A percentile compares a stretch with the other conserved stretches of the same genome.
Conservation (phyloP, 1,140 invertebrate genomes). For the Solen grandis region DNA sequence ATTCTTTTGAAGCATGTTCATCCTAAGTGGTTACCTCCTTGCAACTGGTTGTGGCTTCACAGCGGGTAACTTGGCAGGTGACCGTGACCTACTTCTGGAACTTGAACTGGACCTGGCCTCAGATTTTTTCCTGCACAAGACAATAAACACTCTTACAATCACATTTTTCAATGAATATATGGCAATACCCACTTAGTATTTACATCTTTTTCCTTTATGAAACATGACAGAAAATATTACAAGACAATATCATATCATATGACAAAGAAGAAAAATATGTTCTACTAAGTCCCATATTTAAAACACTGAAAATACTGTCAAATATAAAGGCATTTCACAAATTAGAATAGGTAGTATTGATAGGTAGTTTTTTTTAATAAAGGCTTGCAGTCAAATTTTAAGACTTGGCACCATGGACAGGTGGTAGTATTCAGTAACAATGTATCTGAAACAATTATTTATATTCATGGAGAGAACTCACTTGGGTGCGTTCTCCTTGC, state of each 20-base stretch:
- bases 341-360: neutral
- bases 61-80: neutral
- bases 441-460: neutral
- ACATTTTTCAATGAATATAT: neutral
- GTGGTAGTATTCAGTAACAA: neutral
- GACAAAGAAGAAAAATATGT: neutral
- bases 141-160: neutral
- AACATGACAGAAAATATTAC: neutral
- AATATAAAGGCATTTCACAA: neutral
- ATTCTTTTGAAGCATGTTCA: too few relatives aligned
- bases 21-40: neutral
- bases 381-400: neutral
- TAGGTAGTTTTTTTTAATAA: too few relatives aligned
- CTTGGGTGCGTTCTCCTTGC: neutral
- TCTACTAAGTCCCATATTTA: neutral
- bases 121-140: too few relatives aligned
- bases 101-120: conserved; percentile 34
- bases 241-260: neutral
- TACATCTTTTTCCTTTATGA: neutral
- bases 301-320: neutral
- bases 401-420: neutral
- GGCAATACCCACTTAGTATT: too few relatives aligned
- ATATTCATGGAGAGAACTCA: neutral
- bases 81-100: conserved; percentile 44
- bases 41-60: neutral